phyloP scores from a whole-genome alignment of 2,888 invertebrate species.

The Cactoblastis cactorum region DNA sequence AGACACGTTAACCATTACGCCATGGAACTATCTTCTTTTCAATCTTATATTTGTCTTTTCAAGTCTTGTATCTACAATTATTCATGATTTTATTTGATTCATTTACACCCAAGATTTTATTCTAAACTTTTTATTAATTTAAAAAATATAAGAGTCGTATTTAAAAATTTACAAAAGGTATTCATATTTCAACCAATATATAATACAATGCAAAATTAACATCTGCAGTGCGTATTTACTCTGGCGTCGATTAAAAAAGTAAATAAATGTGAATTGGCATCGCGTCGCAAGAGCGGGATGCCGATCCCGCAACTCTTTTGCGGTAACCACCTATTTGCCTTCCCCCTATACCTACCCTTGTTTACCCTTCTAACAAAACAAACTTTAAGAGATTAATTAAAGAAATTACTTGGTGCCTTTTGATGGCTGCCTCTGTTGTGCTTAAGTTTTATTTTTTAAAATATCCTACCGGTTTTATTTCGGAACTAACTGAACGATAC shows the following conservation, averaged over 20 bases:
- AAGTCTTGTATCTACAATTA: too few species aligned
- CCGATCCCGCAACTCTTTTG: slow-evolving; percentile 41
- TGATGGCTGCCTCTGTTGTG: background rate
- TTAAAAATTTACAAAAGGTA: too few species aligned
- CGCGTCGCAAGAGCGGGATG: slow-evolving; percentile 21
- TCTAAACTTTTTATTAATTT: too few species aligned
- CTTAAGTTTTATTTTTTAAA: background rate
- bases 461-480: background rate
- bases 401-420: slow-evolving; percentile 14
- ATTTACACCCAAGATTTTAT: too few species aligned
- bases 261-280: slow-evolving; percentile 14
- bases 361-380: slow-evolving; percentile 26
- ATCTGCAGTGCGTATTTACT: slow-evolving; percentile 3
- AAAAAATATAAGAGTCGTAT: too few species aligned
- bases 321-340: slow-evolving; percentile 43
- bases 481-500: too few species aligned
- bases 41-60: too few species aligned
- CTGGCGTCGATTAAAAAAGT: slow-evolving; percentile 8
- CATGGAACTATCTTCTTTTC: too few species aligned
- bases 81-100: too few species aligned
- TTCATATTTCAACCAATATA: background rate
- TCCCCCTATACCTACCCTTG: slow-evolving; percentile 40
- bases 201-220: background rate
- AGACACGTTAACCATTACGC: too few species aligned
- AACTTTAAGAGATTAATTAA: slow-evolving; percentile 21